These are phyloP conservation scores for Rousettus leschenaultii DNA, from an alignment of 2,113 vertebrate species.

Conservation along the genomic window DNA sequence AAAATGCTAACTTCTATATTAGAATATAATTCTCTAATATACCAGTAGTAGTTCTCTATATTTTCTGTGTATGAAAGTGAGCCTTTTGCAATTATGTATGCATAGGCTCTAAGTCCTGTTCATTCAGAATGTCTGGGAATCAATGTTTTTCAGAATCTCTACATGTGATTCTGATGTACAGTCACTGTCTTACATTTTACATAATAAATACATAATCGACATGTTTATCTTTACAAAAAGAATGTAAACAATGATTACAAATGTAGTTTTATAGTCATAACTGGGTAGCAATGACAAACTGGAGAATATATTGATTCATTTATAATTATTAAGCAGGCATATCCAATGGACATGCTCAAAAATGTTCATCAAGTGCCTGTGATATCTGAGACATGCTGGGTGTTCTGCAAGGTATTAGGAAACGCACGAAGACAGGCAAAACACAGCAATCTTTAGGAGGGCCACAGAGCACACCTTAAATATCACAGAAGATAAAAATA, in stretches of 20 bases:
- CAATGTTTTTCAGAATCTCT: neutral
- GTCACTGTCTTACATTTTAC: neutral
- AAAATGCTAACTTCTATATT: neutral
- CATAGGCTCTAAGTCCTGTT: neutral
- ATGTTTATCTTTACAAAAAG: neutral
- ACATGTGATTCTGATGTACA: neutral
- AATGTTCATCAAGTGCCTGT: neutral
- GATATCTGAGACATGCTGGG: neutral
- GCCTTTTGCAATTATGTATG: neutral
- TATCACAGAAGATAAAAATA: neutral
- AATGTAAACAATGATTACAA: neutral
- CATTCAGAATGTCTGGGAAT: neutral
- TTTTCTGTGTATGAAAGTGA: neutral
- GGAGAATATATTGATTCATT: neutral
- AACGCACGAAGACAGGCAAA: neutral
- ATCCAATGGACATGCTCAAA: neutral
- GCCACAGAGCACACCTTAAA: neutral
- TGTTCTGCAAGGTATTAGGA: neutral
- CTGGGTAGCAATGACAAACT: neutral
- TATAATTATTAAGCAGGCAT: neutral
- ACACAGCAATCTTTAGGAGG: neutral
- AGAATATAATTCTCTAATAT: neutral
- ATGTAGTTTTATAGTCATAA: neutral
- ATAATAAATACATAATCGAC: neutral
- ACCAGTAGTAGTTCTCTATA: neutral